A percentile compares a stretch with the other conserved stretches of the same genome.
phyloP scores from a whole-genome alignment of 2,888 invertebrate genomes.

The Notocelia uddmanniana region DNA sequence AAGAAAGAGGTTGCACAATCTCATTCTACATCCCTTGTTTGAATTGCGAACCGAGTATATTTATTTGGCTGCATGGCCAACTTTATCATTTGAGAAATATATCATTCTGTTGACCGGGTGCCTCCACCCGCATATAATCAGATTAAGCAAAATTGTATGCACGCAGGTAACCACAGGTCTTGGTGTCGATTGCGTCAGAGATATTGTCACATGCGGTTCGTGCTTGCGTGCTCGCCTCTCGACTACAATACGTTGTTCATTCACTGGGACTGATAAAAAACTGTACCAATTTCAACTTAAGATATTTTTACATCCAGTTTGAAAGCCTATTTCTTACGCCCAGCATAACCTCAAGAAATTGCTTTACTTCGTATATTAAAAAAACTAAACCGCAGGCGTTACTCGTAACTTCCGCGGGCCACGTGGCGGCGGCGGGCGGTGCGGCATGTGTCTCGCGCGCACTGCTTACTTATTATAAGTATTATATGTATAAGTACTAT shows the following conservation, averaged over 20 bases:
- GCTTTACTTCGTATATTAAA: no score
- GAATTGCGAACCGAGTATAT: background rate
- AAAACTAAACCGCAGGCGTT: no score
- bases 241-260: background rate
- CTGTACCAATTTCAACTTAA: background rate
- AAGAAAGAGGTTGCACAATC: background rate
- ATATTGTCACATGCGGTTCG: constrained; percentile 13
- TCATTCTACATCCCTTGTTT: background rate
- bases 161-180: background rate
- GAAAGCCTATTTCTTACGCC: no score
- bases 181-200: constrained; percentile 23
- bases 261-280: background rate
- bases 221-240: constrained; percentile 5
- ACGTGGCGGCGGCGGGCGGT: constrained; percentile 72
- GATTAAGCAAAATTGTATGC: constrained; percentile 6
- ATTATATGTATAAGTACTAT: no score
- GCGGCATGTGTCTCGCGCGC: constrained; percentile 69
- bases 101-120: background rate
- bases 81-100: background rate
- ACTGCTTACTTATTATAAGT: no score
- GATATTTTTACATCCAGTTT: no score
- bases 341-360: no score
- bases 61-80: background rate
- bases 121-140: background rate
- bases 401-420: constrained; percentile 57